Percentiles rank a stretch among this genome's conserved stretches.
Evolutionary conservation across 2,797 vertebrate genomes (phyloP).

Genomic region (Acestrorhynchus altus): DNA sequence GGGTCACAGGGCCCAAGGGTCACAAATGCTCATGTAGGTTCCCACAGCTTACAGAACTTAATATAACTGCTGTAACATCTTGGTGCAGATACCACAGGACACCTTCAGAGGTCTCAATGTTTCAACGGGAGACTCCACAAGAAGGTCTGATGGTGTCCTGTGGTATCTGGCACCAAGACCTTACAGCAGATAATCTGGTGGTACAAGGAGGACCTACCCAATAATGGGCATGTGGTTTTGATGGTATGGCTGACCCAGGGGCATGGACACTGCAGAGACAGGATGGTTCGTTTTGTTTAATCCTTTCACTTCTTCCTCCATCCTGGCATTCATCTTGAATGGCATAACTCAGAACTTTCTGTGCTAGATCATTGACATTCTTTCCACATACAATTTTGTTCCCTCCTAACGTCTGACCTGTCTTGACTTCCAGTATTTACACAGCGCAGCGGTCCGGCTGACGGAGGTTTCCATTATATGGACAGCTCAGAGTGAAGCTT

Average conservation of each 20-base stretch:
- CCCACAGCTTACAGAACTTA: too few relatives aligned
- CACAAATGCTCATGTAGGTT: too few relatives aligned
- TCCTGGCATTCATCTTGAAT: slow-evolving; percentile 71
- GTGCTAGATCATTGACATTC: slow-evolving; percentile 57
- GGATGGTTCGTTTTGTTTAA: slow-evolving; percentile 73
- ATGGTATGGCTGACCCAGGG: too few relatives aligned
- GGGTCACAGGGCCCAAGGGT: too few relatives aligned
- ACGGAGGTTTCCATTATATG: neutral
- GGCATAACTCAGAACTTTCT: slow-evolving; percentile 61
- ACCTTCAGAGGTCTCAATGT: neutral
- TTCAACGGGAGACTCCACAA: neutral
- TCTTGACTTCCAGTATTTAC: slow-evolving; percentile 27
- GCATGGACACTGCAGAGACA: slow-evolving; percentile 68
- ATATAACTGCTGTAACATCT: too few relatives aligned
- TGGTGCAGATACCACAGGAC: neutral
- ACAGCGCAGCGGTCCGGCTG: neutral
- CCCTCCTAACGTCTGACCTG: slow-evolving; percentile 25
- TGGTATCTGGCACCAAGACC: too few relatives aligned
- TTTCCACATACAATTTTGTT: slow-evolving; percentile 49
- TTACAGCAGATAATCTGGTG: too few relatives aligned
- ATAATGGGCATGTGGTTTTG: too few relatives aligned
- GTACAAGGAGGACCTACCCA: too few relatives aligned
- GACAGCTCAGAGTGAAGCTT: neutral
- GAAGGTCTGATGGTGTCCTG: too few relatives aligned
- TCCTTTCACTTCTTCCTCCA: slow-evolving; percentile 66